Evolutionary conservation across 1,140 invertebrate species (phyloP), one percentile per base, ranked within the genome.

Genomic region (Lepidurus arcticus): DNA sequence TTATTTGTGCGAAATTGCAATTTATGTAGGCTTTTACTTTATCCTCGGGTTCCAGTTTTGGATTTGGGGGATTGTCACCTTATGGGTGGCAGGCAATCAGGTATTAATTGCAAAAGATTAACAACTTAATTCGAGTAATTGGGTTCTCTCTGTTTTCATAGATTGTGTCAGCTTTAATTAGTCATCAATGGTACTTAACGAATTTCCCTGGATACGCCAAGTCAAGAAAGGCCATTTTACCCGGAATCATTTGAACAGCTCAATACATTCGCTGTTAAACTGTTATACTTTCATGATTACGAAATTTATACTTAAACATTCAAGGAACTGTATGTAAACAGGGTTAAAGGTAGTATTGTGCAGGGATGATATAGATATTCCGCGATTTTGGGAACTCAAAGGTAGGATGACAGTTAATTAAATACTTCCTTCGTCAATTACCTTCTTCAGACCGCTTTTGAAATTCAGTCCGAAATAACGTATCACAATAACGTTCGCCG

Each of bases 1-100:
- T 65, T 65, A 65, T 21, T 65, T 65, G 9, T 65, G 53, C 53
- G 53, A 65, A n/a, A 65, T 65, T 65, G 53, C 21, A 8, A 65
- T 65, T 65, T 65, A 65, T 16, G 9, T 65, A 10, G 53, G 53
- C 16, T 65, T 65, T 21, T 65, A 65, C 21, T 65, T 65, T 21
- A 21, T 65, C 53, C 53, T 65, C 6, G 53, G 53, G 53, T 21
- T 11, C n/a, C 16, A 65, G 53, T 65, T 65, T 16, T 65, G 53
- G 53, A 13, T 65, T 16, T 65, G 53, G 53, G 13, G 53, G 7
- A 13, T 65, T 65, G 21, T 65, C 21, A 65, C 53, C 6, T 13
- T 65, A 7, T 65, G 53, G 53, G 53, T 65, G 53, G 21, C 21
- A 13, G 53, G 53, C 6, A 65, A 65, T 65, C 53, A 65, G 53